Evolutionary conservation across 1,140 invertebrate genomes (phyloP).

Genomic region (Platorchestia sp.): DNA sequence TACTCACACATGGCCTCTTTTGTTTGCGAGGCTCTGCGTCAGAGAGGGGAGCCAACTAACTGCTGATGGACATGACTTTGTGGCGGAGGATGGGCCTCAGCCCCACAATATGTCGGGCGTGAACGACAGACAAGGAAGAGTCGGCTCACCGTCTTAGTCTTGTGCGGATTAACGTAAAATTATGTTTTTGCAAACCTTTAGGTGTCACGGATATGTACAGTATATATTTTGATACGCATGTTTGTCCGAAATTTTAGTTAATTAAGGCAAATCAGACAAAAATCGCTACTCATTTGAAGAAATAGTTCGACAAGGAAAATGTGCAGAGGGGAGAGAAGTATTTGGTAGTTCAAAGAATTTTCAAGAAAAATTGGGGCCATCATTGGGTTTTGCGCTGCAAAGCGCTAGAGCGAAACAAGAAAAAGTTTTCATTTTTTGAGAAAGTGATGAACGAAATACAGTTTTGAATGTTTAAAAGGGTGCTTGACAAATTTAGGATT

Average conservation of each 20-base stretch:
- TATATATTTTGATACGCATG: too few relatives aligned
- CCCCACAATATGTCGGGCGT: not conserved
- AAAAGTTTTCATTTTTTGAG: not conserved
- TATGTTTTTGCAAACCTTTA: not conserved
- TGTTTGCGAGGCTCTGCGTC: constrained; percentile 25
- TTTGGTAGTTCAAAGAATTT: not conserved
- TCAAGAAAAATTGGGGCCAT: not conserved
- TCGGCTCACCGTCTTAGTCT: not conserved
- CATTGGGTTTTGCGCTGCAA: not conserved
- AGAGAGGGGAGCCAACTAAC: constrained; percentile 42
- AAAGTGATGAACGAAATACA: not conserved
- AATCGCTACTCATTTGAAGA: not conserved
- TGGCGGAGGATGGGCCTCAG: not conserved
- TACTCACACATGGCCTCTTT: constrained; percentile 55
- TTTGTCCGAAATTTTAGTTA: not conserved
- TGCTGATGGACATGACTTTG: constrained; percentile 49
- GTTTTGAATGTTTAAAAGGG: not conserved
- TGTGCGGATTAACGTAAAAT: not conserved
- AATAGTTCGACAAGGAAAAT: not conserved
- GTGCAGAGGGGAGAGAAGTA: too few relatives aligned
- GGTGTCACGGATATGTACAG: too few relatives aligned
- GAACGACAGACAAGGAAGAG: not conserved
- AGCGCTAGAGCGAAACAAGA: not conserved
- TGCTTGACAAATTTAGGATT: not conserved
- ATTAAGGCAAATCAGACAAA: not conserved